These are phyloP conservation scores for Ephestia elutella DNA, from an alignment of 1,140 invertebrate genomes.

Conservation along the genomic window DNA sequence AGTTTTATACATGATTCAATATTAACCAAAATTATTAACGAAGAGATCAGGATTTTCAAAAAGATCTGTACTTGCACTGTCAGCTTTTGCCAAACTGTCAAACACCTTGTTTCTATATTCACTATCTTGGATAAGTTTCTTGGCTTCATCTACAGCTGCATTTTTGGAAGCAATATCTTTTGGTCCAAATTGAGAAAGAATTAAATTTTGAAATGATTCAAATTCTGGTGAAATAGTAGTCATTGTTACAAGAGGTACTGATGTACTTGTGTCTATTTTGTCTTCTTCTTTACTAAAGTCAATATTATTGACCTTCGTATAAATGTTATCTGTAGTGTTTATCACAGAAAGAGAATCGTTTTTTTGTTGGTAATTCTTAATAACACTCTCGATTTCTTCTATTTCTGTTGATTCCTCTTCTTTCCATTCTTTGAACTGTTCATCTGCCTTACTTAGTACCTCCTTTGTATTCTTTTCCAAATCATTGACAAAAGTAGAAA, in stretches of 20 bases:
- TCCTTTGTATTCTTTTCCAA: too few species aligned
- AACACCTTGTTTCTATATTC: conserved; percentile 25
- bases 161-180: conserved; percentile 15
- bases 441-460: background rate
- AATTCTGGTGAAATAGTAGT: background rate
- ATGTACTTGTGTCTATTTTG: background rate
- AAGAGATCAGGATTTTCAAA: conserved; percentile 26
- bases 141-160: conserved; percentile 24
- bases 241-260: background rate
- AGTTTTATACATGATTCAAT: background rate
- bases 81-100: conserved; percentile 22
- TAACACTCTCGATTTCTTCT: conserved; percentile 1
- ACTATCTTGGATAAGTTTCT: conserved; percentile 34
- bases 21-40: conserved; percentile 9
- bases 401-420: too few species aligned
- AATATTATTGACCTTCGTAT: conserved; percentile 17
- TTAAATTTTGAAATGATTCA: background rate
- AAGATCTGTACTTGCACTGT: conserved; percentile 17
- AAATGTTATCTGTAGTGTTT: conserved; percentile 7
- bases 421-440: background rate
- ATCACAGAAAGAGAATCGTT: background rate
- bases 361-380: background rate
- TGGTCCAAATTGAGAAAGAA: conserved; percentile 14
- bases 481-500: too few species aligned
- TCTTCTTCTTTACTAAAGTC: background rate